Evolutionary conservation across 1,140 invertebrate species (phyloP), one percentile per base, ranked within the genome.

Genomic region (Atopsyche davidsoni): DNA sequence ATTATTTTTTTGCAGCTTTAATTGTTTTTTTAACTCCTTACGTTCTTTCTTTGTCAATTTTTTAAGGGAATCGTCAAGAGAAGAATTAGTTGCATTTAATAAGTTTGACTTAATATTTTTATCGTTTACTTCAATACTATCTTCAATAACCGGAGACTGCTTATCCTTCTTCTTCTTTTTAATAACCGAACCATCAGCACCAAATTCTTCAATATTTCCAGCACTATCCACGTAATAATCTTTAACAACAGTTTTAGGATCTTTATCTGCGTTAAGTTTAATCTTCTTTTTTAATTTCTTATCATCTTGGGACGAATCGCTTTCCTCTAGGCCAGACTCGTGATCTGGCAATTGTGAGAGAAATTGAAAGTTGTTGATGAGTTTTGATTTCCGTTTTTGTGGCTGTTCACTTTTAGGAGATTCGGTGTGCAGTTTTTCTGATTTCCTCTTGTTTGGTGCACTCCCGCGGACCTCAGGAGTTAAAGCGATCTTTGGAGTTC

Each of bases 301-400:
- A 17, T 25, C 19, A 28, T 28, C 45, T 4, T n/a, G n/a, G n/a
- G n/a, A n/a, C n/a, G 34, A 22, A 24, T 38, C 34, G 16, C 6
- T 28, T 24, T 31, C 34, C 46, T 25, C 19, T 24, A 31, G 38
- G 32, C 2, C 54, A 17, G 54, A 51, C 21, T 51, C 54, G 21
- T 44, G 40, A 48, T 56, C 54, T 3, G 48, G 34, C 7, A 51
- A 22, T 45, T 57, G 50, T 11, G 55, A 57, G 4, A 52, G 31
- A 45, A 53, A 57, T 45, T 53, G 49, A 24, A 57, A 57, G 25
- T 57, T 57, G 39, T 57, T 57, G 10, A 34, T 46, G n/a, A 51
- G 23, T 31, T 56, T 56, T 6, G 42, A 46, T 36, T 56, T 56
- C 11, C 28, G 32, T 32, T 49, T 40, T 31, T 43, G 38, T 6